Conservation (phyloP, 2,888 invertebrate species). For the Ectemnius continuus region DNA sequence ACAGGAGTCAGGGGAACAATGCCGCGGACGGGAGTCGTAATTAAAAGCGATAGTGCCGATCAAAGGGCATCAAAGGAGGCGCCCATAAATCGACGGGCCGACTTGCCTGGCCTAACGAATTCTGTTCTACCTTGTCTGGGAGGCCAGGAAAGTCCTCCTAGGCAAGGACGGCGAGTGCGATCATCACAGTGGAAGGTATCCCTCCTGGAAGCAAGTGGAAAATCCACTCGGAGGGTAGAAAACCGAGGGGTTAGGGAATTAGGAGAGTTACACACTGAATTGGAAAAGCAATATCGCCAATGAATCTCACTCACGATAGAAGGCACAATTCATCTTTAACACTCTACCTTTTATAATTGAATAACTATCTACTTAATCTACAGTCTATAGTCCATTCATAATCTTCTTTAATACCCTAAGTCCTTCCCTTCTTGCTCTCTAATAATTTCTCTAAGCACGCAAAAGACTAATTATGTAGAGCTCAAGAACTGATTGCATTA, state of each 20-base stretch:
- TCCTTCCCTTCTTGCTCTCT: no score
- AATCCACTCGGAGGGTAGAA: constrained; percentile 14
- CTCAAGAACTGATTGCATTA: no score
- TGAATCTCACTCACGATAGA: no score
- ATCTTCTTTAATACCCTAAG: no score
- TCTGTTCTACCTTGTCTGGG: constrained; percentile 21
- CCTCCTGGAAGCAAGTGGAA: not conserved
- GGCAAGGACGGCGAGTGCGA: not conserved
- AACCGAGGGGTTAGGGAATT: constrained; percentile 51
- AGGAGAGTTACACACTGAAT: constrained; percentile 23
- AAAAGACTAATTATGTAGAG: no score
- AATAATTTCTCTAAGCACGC: no score
- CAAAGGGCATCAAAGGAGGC: constrained; percentile 7
- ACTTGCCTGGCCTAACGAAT: constrained; percentile 40
- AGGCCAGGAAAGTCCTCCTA: not conserved
- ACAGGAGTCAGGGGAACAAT: constrained; percentile 7
- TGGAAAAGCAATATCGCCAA: no score
- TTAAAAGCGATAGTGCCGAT: constrained; percentile 14
- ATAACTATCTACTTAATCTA: no score
- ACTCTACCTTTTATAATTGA: no score
- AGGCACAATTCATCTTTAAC: no score
- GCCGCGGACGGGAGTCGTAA: constrained; percentile 17
- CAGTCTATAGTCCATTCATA: no score
- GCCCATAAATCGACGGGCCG: constrained; percentile 3
- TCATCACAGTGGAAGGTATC: not conserved